Evolutionary conservation across 2,888 invertebrate species (phyloP).

Genomic region (Enchytraeus crypticus): DNA sequence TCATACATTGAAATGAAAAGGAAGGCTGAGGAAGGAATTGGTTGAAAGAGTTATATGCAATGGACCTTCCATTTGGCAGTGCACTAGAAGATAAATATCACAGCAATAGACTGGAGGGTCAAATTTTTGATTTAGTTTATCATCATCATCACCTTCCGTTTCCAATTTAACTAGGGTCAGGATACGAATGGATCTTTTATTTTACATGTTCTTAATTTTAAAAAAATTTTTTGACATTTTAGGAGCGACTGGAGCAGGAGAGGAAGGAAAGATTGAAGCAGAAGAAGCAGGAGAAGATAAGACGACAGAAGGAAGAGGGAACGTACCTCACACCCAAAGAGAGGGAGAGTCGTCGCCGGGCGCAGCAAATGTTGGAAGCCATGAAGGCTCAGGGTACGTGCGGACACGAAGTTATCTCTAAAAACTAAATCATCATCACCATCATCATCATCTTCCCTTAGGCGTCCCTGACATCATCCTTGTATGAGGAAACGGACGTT

Average conservation of each 20-base stretch:
- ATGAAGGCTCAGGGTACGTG: no score
- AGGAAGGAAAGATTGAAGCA: conserved; percentile 77
- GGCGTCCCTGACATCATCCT: no score
- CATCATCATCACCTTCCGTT: neutral
- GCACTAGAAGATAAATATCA: no score
- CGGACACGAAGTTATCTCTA: no score
- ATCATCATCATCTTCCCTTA: no score
- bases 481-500: no score
- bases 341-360: conserved; percentile 73
- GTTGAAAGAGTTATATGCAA: no score
- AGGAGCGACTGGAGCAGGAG: conserved; percentile 72
- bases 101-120: no score
- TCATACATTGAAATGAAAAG: no score
- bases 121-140: neutral
- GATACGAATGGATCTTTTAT: neutral
- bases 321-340: conserved; percentile 87
- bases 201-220: neutral
- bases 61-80: no score
- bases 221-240: neutral
- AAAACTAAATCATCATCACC: no score
- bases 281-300: conserved; percentile 84
- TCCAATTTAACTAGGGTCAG: neutral
- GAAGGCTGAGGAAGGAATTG: no score
- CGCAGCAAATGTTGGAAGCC: conserved; percentile 78
- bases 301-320: conserved; percentile 88